A percentile compares a stretch with the other conserved stretches of the same genome.
phyloP scores from a whole-genome alignment of 2,113 vertebrate species.

The Sapajus apella region DNA sequence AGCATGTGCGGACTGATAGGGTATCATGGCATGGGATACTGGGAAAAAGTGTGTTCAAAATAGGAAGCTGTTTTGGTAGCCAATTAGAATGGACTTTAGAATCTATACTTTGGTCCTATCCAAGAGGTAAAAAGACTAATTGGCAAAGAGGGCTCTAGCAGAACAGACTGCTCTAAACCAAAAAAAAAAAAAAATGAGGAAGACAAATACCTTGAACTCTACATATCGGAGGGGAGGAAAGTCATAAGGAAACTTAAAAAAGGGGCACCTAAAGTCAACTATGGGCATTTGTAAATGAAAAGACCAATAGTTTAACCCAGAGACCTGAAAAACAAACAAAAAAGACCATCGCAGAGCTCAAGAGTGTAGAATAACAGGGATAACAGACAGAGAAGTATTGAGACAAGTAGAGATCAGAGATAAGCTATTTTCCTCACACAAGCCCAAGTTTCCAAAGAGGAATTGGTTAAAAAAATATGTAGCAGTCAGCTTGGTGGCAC shows the following conservation, averaged over 20 bases:
- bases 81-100: background rate
- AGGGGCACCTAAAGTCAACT: background rate
- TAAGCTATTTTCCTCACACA: background rate
- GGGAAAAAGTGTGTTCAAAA: background rate
- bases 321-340: background rate
- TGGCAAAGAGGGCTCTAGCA: background rate
- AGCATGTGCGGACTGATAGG: background rate
- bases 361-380: background rate
- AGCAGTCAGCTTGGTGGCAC: too few relatives aligned
- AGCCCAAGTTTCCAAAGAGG: background rate
- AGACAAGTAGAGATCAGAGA: background rate
- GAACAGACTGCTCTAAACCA: background rate
- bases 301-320: background rate
- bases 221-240: background rate
- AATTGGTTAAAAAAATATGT: background rate
- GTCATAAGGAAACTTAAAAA: background rate
- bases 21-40: too few relatives aligned
- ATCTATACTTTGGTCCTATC: background rate
- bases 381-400: rapidly evolving
- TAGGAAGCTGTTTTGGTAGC: background rate
- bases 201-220: background rate
- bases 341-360: background rate
- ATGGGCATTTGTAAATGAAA: background rate
- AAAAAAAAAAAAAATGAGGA: background rate
- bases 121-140: background rate